Evolutionary conservation across 1,140 invertebrate genomes (phyloP), one percentile per base, ranked within the genome.

Genomic region (Tenebrio molitor): DNA sequence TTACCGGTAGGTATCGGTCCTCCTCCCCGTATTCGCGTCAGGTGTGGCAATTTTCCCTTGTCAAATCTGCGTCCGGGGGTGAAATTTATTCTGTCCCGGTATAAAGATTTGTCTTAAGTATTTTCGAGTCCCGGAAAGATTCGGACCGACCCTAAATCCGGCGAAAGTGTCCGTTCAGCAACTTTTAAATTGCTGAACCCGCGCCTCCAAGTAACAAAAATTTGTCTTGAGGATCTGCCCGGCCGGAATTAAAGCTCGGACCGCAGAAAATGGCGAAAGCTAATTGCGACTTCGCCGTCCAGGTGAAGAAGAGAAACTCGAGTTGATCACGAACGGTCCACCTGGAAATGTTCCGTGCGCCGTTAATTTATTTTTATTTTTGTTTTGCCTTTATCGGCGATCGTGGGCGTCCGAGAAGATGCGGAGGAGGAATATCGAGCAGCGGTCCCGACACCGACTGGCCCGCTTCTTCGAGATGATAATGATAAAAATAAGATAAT

Each of bases 401-500:
- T n/a, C n/a, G n/a, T n/a, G n/a, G n/a, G n/a, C n/a, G n/a, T n/a
- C n/a, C n/a, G n/a, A n/a, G n/a, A n/a, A n/a, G n/a, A n/a, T n/a
- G n/a, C n/a, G n/a, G n/a, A n/a, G n/a, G n/a, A n/a, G n/a, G n/a
- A n/a, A 39, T 39, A 39, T 0, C 2, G 12, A 12, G 36, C 6
- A 5, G 36, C 12, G 12, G n/a, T 3, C 7, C 4, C 36, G 36
- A 39, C 7, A 8, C 12, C 7, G 19, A 53, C 17, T 53, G 17
- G 14, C 46, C 19, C 50, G 50, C 10, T 58, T n/a, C n/a, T 58
- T 39, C 12, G 36, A 58, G 23, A 58, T n/a, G 19, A 29, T 58
- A 58, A 58, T 23, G 8, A n/a, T n/a, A 58, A 23, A 58, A 58
- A 58, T 58, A 66, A 66, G 17, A 66, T 66, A 66, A 66, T 66